A percentile compares a stretch with the other conserved stretches of the same genome.
Conservation (phyloP, 1,140 invertebrate species). For the Cheumatopsyche charites region DNA sequence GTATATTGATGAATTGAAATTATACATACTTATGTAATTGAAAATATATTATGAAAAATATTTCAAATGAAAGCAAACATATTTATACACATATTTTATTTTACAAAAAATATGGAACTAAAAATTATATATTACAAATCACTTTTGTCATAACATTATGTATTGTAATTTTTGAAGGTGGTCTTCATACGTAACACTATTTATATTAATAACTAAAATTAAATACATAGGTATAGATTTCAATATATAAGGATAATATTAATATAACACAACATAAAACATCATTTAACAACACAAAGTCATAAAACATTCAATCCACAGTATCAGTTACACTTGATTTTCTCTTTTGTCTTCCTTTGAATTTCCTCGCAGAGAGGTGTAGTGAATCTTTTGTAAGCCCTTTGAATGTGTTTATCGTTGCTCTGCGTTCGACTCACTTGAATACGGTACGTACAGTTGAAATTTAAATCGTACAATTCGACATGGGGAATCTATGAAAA, state of each 20-base stretch:
- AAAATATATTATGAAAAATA: too few relatives aligned
- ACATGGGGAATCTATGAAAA: conserved; percentile 37
- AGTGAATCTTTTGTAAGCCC: conserved; percentile 34
- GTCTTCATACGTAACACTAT: too few relatives aligned
- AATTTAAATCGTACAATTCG: conserved; percentile 43
- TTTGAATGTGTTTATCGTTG: conserved; percentile 19
- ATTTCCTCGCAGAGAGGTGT: conserved; percentile 42
- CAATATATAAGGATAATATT: conserved; percentile 44
- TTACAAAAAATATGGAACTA: too few relatives aligned
- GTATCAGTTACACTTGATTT: conserved; percentile 45
- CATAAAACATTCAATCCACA: neutral
- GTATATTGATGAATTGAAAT: too few relatives aligned
- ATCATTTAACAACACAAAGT: conserved; percentile 46
- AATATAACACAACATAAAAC: conserved; percentile 48
- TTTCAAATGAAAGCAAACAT: too few relatives aligned
- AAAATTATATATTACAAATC: too few relatives aligned
- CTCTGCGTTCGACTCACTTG: conserved; percentile 36
- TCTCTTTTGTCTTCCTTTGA: conserved; percentile 40
- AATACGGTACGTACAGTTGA: conserved; percentile 43
- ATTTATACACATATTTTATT: too few relatives aligned
- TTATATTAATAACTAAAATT: too few relatives aligned
- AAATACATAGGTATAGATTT: neutral
- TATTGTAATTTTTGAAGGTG: too few relatives aligned
- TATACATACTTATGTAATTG: too few relatives aligned
- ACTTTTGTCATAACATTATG: too few relatives aligned